phyloP scores from a whole-genome alignment of 2,888 invertebrate species.

The Metalampra italica region DNA sequence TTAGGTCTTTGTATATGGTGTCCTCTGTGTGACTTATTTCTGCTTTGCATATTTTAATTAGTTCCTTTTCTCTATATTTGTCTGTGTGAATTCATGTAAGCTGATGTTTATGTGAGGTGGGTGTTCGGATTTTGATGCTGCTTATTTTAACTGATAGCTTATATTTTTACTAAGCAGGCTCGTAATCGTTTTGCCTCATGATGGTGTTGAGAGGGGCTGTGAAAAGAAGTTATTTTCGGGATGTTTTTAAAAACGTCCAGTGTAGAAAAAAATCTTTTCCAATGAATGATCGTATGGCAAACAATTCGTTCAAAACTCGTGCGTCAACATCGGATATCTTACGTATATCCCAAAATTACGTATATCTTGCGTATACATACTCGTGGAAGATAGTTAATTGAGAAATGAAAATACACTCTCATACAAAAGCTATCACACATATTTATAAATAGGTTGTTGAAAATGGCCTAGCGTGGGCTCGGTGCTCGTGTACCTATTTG shows the following conservation, averaged over 20 bases:
- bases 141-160: no score
- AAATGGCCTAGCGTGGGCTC: slow-evolving; percentile 29
- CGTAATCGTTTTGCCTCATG: no score
- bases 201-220: no score
- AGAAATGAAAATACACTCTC: slow-evolving; percentile 8
- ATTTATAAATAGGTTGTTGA: slow-evolving; percentile 31
- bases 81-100: no score
- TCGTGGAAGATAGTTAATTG: slow-evolving; percentile 4
- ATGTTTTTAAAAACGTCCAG: neutral
- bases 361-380: neutral
- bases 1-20: slow-evolving; percentile 9
- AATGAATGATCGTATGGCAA: neutral
- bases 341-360: no score
- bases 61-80: no score
- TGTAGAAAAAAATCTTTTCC: neutral
- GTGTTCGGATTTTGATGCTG: no score
- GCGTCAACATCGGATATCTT: neutral
- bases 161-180: no score
- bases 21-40: neutral
- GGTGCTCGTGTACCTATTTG: slow-evolving; percentile 22
- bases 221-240: no score
- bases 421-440: slow-evolving; percentile 21
- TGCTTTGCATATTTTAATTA: neutral
- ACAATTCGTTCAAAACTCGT: neutral
- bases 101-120: neutral